A percentile compares a stretch with the other conserved stretches of the same genome.
Conservation (phyloP, 2,113 vertebrate species). For the Salvelinus sp. region DNA sequence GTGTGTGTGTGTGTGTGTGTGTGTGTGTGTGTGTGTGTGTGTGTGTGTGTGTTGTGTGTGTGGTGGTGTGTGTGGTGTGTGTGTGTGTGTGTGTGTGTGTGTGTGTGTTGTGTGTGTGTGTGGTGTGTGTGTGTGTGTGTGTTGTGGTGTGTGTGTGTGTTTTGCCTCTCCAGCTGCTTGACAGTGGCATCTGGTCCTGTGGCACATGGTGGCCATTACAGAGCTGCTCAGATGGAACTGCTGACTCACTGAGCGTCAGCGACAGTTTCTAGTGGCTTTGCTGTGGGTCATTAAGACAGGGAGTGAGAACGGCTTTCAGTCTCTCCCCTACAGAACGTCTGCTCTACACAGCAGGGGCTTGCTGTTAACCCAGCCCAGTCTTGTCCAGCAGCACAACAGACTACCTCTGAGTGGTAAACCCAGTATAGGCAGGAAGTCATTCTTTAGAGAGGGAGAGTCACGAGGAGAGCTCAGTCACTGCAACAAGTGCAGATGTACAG, state of each 20-base stretch:
- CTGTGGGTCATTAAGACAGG: conserved; percentile 4
- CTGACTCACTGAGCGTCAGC: conserved; percentile 45
- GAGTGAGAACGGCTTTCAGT: neutral
- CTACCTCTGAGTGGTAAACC: neutral
- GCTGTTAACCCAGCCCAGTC: neutral
- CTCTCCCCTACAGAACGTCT: neutral
- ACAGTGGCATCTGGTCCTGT: neutral
- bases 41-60: neutral
- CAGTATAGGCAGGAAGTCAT: neutral
- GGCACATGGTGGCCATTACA: neutral
- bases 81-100: neutral
- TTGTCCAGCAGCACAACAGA: neutral
- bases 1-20: neutral
- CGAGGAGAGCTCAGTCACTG: neutral
- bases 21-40: neutral
- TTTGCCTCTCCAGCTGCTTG: neutral
- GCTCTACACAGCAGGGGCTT: neutral
- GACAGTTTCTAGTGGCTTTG: conserved; percentile 24
- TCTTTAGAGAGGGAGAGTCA: neutral
- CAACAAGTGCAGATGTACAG: conserved; percentile 3
- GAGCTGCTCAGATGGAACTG: conserved; percentile 6
- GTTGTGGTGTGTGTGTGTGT: neutral
- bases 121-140: neutral
- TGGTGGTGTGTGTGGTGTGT: neutral
- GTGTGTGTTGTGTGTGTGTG: neutral